Base-by-base conservation (phyloP, 2,888 invertebrate genomes). In the Aphodius granarius region DNA sequence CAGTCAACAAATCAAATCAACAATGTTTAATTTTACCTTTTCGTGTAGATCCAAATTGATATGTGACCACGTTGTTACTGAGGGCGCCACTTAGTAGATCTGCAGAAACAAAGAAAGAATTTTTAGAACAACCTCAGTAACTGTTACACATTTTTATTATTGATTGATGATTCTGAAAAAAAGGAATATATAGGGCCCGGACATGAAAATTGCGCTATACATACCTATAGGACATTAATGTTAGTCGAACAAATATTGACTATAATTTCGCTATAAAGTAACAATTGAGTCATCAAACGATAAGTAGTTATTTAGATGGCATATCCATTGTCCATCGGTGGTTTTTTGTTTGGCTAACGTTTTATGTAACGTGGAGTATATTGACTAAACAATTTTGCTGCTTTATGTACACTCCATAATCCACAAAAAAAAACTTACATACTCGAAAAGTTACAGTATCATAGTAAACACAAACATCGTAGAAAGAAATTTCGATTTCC, bases 41-140 rank as follows among this genome's bases (percentile, higher is more conserved):
- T 16, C 74, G 74, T 71, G 78, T 76, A 73, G 77, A 77, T 73
- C 78, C 75, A 65, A 77, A 64, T 68, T 78, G 77, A 76, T 78
- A 78, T 76, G 78, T 78, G 5, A 78, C 73, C 19, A 77, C 73
- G 66, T 76, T 78, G 62, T 75, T 77, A 62, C 72, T 73, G 17
- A 75, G 65, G 13, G 75, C 63, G n/a, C 71, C 68, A 62, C 68
- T 76, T 72, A 74, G 23, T 21, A 71, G 21, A 63, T 72, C 76
- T 76, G 74, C 13, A 73, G 72, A 72, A 20, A 75, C 71, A 66
- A 73, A 64, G 4, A 63, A 17, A 63, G 0, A 17, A 21, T 70
- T 19, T 43, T 43, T 43, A 13, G 43, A 3, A 23, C 9, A 23
- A n/a, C n/a, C n/a, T n/a, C n/a, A n/a, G n/a, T n/a, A n/a, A n/a